These are phyloP conservation scores for Caenorhabditis sp. DNA, from an alignment of 2,888 invertebrate genomes.

Conservation along the genomic window DNA sequence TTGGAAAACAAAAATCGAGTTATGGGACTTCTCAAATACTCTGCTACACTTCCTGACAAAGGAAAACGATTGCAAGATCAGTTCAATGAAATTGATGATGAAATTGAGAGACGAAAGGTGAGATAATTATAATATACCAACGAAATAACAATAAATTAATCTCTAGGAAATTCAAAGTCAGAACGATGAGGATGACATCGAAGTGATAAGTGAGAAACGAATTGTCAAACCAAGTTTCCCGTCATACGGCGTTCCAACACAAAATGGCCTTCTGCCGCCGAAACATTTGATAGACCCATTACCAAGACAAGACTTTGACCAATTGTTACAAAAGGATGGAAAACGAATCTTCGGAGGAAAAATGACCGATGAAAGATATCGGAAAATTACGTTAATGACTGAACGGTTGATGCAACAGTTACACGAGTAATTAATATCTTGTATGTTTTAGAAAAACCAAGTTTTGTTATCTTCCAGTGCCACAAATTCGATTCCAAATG, in stretches of 20 bases:
- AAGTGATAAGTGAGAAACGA: slow-evolving; percentile 13
- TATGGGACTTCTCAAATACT: slow-evolving; percentile 12
- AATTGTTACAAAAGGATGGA: slow-evolving; percentile 26
- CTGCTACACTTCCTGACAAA: slow-evolving; percentile 18
- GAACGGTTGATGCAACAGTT: slow-evolving; percentile 50
- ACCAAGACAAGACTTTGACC: slow-evolving; percentile 15
- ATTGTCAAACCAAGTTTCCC: slow-evolving; percentile 24
- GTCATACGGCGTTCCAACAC: slow-evolving; percentile 1
- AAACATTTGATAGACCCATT: slow-evolving; percentile 21
- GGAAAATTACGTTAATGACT: slow-evolving; percentile 46
- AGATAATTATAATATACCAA: not conserved
- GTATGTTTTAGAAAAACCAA: not conserved
- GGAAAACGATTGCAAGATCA: slow-evolving; percentile 11
- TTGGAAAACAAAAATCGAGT: slow-evolving; percentile 13
- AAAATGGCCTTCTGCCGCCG: slow-evolving; percentile 19
- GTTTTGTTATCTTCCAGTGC: too few species aligned
- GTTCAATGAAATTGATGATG: slow-evolving; percentile 27
- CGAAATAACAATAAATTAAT: not conserved
- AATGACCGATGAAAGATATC: slow-evolving; percentile 61
- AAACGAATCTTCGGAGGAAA: slow-evolving; percentile 65
- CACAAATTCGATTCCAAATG: slow-evolving; percentile 43
- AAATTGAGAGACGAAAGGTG: slow-evolving; percentile 7
- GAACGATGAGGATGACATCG: slow-evolving; percentile 3
- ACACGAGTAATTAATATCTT: slow-evolving; percentile 43
- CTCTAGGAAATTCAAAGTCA: slow-evolving; percentile 3